These are phyloP conservation scores for Cantharis nigra DNA, from an alignment of 2,888 invertebrate genomes.

Conservation along the genomic window DNA sequence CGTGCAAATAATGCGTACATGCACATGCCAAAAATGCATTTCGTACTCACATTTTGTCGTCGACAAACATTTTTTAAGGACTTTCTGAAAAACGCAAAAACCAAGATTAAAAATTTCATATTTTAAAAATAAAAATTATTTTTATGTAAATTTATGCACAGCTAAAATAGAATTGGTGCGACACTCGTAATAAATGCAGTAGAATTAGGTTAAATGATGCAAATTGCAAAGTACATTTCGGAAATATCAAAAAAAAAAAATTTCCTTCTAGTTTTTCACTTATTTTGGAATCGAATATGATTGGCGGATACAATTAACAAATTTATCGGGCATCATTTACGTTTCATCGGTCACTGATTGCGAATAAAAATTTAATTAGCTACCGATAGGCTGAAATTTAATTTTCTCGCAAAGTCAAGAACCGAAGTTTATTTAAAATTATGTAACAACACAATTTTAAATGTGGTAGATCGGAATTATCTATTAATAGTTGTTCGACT, in stretches of 20 bases:
- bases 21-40: slow-evolving; percentile 13
- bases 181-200: neutral
- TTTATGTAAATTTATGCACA: neutral
- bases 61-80: slow-evolving; percentile 39
- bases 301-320: neutral
- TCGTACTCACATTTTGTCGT: slow-evolving; percentile 40
- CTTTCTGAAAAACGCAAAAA: slow-evolving; percentile 24
- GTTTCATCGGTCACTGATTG: neutral
- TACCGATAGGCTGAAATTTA: neutral
- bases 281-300: neutral
- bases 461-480: neutral
- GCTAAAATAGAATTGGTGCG: neutral
- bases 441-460: neutral
- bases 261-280: too few species aligned
- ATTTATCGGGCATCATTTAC: too few species aligned
- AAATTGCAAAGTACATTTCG: neutral
- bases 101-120: neutral
- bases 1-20: slow-evolving; percentile 11
- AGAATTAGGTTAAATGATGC: neutral
- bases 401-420: neutral
- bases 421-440: neutral
- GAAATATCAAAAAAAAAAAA: too few species aligned
- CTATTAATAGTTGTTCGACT: slow-evolving; percentile 1
- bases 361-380: neutral
- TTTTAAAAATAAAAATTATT: neutral